Evolutionary conservation across 2,888 invertebrate species (phyloP), one percentile per base, ranked within the genome.

Genomic region (Drosophila anomalata): DNA sequence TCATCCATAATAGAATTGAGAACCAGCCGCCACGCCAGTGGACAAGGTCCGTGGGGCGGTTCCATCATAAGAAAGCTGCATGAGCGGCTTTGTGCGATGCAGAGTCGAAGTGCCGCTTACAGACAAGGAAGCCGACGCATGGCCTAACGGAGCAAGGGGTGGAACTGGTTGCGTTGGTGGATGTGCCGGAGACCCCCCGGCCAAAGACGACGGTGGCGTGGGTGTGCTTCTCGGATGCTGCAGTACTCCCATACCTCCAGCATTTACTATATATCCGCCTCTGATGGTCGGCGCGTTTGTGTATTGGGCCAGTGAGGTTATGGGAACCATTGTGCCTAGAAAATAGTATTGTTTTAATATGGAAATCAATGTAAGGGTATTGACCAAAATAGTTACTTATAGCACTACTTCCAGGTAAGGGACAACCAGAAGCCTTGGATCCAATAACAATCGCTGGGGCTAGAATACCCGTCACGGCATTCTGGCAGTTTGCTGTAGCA

Each of bases 1-100:
- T 91, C 91, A 91, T 89, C 92, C 91, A 75, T 91, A 91, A 75
- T 90, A 91, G 75, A 90, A 91, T 69, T 91, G 90, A 8, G 91
- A 91, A 61, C 87, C 88, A 22, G 90, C 90, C 31, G 92, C 89
- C 31, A 91, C 82, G n/a, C 91, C 91, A 12, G 91, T 92, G 22
- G 91, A 91, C 4, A 91, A 78, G 6, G 91, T 91, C 29, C 92
- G 89, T 26, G 91, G 91, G 51, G 92, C 91, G 24, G 91, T 90
- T 48, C 91, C 91, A 63, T 91, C 91, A 65, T 92, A 92, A 9
- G 91, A 90, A 24, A 87, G 79, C 50, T 90, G 89, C 22, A 82
- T 77, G 26, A 77, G 66, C 36, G 76, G 68, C 36, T 80, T 83
- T 12, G 75, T 61, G 26, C 89, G 89, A 4, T 89, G 78, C 71